These are phyloP conservation scores for Ophioninae sp. DNA, from an alignment of 2,888 invertebrate genomes.

Conservation along the genomic window DNA sequence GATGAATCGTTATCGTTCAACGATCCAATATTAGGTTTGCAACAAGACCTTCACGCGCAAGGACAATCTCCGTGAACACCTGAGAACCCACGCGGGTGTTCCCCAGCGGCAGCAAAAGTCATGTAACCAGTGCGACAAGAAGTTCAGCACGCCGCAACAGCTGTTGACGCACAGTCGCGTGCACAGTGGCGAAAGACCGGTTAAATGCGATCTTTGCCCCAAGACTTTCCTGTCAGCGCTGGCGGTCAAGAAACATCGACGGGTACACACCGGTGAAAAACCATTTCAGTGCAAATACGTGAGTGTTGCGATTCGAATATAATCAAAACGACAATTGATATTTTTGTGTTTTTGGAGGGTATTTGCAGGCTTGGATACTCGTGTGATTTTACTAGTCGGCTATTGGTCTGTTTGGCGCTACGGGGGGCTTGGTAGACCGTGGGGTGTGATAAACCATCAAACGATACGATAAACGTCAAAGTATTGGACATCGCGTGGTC, in stretches of 20 bases:
- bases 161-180: conserved; percentile 85
- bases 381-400: too few species aligned
- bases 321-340: too few species aligned
- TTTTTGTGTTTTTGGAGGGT: too few species aligned
- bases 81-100: conserved; percentile 86
- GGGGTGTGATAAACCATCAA: too few species aligned
- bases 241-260: conserved; percentile 88
- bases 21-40: conserved; percentile 80
- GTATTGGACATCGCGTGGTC: too few species aligned
- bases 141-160: conserved; percentile 82
- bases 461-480: too few species aligned
- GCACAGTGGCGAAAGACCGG: conserved; percentile 86
- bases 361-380: too few species aligned
- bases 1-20: not conserved
- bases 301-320: conserved; percentile 66
- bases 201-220: conserved; percentile 88
- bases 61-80: conserved; percentile 88
- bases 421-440: too few species aligned
- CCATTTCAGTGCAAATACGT: conserved; percentile 82
- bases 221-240: conserved; percentile 88
- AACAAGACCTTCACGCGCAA: conserved; percentile 85
- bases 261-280: conserved; percentile 83
- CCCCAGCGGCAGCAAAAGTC: conserved; percentile 83
- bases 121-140: conserved; percentile 86
- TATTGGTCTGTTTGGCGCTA: too few species aligned